Evolutionary conservation across 1,140 invertebrate species (phyloP).

Genomic region (Penaeus vannamei): DNA sequence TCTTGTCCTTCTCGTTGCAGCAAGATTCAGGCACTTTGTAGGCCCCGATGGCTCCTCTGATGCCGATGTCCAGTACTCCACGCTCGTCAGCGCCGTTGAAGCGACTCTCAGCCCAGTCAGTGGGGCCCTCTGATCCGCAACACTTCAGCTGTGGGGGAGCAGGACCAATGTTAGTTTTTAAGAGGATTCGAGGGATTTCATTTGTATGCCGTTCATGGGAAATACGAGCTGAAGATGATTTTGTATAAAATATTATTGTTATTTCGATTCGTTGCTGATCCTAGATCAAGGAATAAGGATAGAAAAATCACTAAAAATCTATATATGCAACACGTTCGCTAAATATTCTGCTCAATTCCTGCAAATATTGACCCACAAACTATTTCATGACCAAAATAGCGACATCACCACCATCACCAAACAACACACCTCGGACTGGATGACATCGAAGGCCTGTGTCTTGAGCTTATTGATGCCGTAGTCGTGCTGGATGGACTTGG

Average conservation of each 20-base stretch:
- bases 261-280: too few relatives aligned
- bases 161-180: too few relatives aligned
- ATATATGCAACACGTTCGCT: too few relatives aligned
- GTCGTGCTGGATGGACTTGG: constrained; percentile 56
- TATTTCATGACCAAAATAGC: too few relatives aligned
- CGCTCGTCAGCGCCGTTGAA: constrained; percentile 73
- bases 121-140: constrained; percentile 81
- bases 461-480: constrained; percentile 57
- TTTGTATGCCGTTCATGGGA: neutral
- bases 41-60: constrained; percentile 53
- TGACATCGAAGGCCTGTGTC: constrained; percentile 64
- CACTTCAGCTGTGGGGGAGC: constrained; percentile 76
- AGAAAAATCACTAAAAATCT: too few relatives aligned
- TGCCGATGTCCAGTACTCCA: constrained; percentile 67
- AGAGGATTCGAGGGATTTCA: neutral
- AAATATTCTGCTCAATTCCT: too few relatives aligned
- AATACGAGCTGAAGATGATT: too few relatives aligned
- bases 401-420: neutral
- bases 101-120: constrained; percentile 80
- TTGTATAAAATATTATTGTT: too few relatives aligned
- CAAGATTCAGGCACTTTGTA: constrained; percentile 78
- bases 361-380: too few relatives aligned
- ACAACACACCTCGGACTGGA: constrained; percentile 56
- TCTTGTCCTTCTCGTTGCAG: constrained; percentile 73
- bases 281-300: too few relatives aligned